Evolutionary conservation across 2,888 invertebrate genomes (phyloP).

Genomic region (Nomada flava): DNA sequence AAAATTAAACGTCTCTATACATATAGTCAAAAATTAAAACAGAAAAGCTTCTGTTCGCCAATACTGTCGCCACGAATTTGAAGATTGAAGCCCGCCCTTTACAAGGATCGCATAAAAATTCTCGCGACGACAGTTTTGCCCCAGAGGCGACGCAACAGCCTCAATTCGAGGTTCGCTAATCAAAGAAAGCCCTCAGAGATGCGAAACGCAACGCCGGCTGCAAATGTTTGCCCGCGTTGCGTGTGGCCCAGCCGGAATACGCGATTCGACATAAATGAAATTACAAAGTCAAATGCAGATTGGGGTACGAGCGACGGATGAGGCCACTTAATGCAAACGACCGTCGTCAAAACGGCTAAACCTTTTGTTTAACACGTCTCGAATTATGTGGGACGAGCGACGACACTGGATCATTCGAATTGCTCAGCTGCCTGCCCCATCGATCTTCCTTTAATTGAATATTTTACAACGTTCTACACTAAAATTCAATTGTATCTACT

Average conservation of each 20-base stretch:
- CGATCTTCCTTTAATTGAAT: too few species aligned
- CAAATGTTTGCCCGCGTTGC: constrained; percentile 47
- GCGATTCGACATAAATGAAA: constrained; percentile 60
- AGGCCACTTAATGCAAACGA: constrained; percentile 59
- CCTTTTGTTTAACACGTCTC: constrained; percentile 45
- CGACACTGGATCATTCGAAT: constrained; percentile 1
- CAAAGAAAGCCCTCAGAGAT: constrained; percentile 8
- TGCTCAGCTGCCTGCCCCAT: not conserved
- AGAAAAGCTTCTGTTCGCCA: too few species aligned
- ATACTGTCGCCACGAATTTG: too few species aligned
- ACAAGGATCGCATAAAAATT: not conserved
- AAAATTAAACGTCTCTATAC: too few species aligned
- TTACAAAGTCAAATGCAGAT: constrained; percentile 68
- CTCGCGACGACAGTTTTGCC: not conserved
- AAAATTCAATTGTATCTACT: too few species aligned
- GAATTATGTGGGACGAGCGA: constrained; percentile 30
- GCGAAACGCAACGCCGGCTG: constrained; percentile 14
- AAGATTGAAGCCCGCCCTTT: not conserved
- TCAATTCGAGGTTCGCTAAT: constrained; percentile 19
- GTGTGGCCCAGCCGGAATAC: constrained; percentile 28
- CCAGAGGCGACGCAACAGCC: not conserved
- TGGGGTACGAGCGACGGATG: constrained; percentile 32
- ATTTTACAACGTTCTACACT: too few species aligned
- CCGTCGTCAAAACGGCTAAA: constrained; percentile 48
- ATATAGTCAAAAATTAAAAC: too few species aligned